phyloP scores from a whole-genome alignment of 1,140 invertebrate species.

The Calephelis nemesis region DNA sequence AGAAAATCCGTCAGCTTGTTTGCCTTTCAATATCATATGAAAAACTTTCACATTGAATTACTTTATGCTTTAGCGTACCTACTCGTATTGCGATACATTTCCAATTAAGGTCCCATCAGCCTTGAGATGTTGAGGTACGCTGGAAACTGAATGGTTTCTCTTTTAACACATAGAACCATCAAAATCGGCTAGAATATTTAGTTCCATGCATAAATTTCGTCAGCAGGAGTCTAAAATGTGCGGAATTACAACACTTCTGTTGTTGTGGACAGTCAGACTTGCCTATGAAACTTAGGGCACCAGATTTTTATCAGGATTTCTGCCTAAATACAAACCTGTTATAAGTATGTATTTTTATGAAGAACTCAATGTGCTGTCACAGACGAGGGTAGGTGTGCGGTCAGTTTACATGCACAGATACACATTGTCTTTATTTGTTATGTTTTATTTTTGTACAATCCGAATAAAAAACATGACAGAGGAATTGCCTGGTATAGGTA shows the following conservation, averaged over 20 bases:
- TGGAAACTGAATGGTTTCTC: not conserved
- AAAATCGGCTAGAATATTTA: not conserved
- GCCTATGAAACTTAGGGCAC: conserved; percentile 12
- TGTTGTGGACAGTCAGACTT: conserved; percentile 19
- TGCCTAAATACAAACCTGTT: conserved; percentile 24
- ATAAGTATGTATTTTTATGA: not conserved
- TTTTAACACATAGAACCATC: not conserved
- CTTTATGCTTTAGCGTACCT: not conserved
- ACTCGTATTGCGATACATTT: not conserved
- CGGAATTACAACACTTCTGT: conserved; percentile 19
- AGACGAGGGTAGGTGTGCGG: too few species aligned
- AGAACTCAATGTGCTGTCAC: too few species aligned
- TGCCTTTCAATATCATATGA: too few species aligned
- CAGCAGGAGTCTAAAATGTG: conserved; percentile 2
- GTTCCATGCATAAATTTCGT: not conserved
- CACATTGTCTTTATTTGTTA: too few species aligned
- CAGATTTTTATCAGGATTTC: conserved; percentile 22
- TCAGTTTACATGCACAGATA: too few species aligned
- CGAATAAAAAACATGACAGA: too few species aligned
- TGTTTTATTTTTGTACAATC: too few species aligned
- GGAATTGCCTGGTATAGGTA: too few species aligned
- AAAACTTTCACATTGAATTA: not conserved
- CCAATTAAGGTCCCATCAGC: not conserved
- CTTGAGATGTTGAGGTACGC: not conserved
- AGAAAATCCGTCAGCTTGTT: too few species aligned